Evolutionary conservation across 2,888 invertebrate genomes (phyloP).

Genomic region (Zaprionus lineosus): DNA sequence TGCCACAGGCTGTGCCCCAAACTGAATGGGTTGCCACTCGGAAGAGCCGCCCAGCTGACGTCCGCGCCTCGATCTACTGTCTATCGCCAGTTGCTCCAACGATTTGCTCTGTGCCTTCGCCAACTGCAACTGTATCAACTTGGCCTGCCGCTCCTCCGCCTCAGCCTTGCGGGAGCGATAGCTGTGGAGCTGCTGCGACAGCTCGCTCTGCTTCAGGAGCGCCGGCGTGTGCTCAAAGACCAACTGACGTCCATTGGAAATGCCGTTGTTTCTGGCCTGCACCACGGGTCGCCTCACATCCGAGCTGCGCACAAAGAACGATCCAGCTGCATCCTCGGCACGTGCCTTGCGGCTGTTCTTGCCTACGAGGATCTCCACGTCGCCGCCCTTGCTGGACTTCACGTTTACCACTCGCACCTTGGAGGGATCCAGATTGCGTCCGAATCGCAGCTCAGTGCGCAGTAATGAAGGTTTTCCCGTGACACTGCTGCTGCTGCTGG

Average conservation of each 20-base stretch:
- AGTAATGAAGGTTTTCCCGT: constrained; percentile 85
- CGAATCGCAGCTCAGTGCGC: constrained; percentile 89
- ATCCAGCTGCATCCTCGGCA: constrained; percentile 55
- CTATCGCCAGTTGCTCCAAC: constrained; percentile 43
- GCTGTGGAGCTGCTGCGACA: constrained; percentile 59
- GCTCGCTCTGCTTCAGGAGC: constrained; percentile 71
- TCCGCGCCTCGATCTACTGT: constrained; percentile 31
- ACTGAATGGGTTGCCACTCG: constrained; percentile 47
- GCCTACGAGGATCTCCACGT: constrained; percentile 86
- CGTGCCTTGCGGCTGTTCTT: constrained; percentile 77
- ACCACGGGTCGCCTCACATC: constrained; percentile 51
- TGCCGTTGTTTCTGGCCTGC: constrained; percentile 22
- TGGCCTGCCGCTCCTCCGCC: constrained; percentile 66
- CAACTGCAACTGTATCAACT: constrained; percentile 69
- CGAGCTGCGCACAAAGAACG: constrained; percentile 71
- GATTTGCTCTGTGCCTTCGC: constrained; percentile 64
- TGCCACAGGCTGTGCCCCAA: constrained; percentile 28
- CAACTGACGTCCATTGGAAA: constrained; percentile 50
- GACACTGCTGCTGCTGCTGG: constrained; percentile 21
- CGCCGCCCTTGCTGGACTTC: constrained; percentile 88
- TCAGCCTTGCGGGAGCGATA: constrained; percentile 66
- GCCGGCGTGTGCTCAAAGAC: constrained; percentile 71
- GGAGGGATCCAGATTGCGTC: constrained; percentile 89
- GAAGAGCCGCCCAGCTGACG: constrained; percentile 37
- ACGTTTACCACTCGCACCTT: constrained; percentile 90